Evolutionary conservation across 1,140 invertebrate genomes (phyloP), one percentile per base, ranked within the genome.

Genomic region (Brachionus koreanus): DNA sequence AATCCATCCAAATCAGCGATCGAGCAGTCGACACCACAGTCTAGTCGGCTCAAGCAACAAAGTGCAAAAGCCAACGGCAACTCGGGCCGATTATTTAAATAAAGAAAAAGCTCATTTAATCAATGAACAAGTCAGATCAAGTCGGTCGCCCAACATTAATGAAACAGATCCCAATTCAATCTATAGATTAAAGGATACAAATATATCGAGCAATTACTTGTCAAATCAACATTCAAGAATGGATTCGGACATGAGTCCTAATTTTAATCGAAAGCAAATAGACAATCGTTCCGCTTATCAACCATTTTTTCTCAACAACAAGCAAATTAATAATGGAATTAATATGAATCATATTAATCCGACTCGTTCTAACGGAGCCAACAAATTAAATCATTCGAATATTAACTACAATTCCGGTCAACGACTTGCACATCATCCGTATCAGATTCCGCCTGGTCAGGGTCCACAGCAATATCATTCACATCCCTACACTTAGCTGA

Each of bases 301-400:
- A 12, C 35, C 65, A 37, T 69, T 69, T 69, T 69, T 69, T 43
- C 16, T 69, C 5, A 69, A 69, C 37, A 69, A 69, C 16, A 69
- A 69, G 37, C 16, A 10, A 9, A 19, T 42, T 6, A 16, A 33
- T 12, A 69, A 69, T 42, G 65, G 65, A 5, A 57, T 57, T 4
- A 37, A 5, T 35, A 37, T 67, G 65, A 69, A 42, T 13, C 33
- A 69, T 69, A 16, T 16, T 5, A 69, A 69, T 23, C 49, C 33
- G 65, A 39, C 16, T 42, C 33, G 37, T 9, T 43, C 65, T 0
- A 69, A 69, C 39, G 65, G 33, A n/a, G 13, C 35, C 35, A 69
- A 42, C 35, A 69, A 35, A 13, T 16, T 67, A n/a, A 67, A 42
- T 42, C 65, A 35, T 37, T 3, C 33, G n/a, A 37, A 39, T 39